Base-by-base conservation (phyloP, 2,888 invertebrate genomes). In the Folsomia candida region DNA sequence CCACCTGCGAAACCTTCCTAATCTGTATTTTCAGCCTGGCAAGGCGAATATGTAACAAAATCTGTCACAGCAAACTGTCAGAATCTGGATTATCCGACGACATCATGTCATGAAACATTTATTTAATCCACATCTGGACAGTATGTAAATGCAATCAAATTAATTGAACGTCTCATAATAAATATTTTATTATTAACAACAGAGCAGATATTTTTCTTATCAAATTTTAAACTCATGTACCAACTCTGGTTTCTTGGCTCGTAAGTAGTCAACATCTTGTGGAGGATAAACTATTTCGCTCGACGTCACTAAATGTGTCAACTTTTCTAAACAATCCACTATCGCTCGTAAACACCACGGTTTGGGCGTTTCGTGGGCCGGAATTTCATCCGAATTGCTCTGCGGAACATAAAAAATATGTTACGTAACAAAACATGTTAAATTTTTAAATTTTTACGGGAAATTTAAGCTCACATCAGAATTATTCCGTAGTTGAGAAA, bases 341-440 rank as follows among this genome's bases (percentile, higher is more conserved):
- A 76, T 71, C 4, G 70, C 65, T 27, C 64, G 51, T 26, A 74
- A 25, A n/a, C 76, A 74, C 76, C 76, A 76, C 11, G 20, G 47
- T n/a, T 47, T 64, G 37, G 4, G 37, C 4, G n/a, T 20, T 6
- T 29, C 22, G 28, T 29, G 27, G 26, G 18, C 18, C 25, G 2
- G 3, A 14, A 11, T 4, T 25, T 24, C 20, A 60, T 6, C 4
- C 24, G 18, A 60, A 24, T 60, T 24, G 26, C 4, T 25, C 25
- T 60, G 18, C n/a, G 20, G 28, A 18, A 37, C 37, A 37, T 14
- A 37, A 37, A 37, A 9, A 14, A 37, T 9, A 37, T 37, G 37
- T 37, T 37, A 37, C 37, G 14, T 37, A 9, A 37, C 6, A 37
- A 37, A n/a, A n/a, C n/a, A n/a, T 37, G 37, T 14, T 9, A 37